Evolutionary conservation across 92 coral and sea anemone species (phyloP), one percentile per base, ranked within the genome.

Genomic region (Siderastrea siderea): DNA sequence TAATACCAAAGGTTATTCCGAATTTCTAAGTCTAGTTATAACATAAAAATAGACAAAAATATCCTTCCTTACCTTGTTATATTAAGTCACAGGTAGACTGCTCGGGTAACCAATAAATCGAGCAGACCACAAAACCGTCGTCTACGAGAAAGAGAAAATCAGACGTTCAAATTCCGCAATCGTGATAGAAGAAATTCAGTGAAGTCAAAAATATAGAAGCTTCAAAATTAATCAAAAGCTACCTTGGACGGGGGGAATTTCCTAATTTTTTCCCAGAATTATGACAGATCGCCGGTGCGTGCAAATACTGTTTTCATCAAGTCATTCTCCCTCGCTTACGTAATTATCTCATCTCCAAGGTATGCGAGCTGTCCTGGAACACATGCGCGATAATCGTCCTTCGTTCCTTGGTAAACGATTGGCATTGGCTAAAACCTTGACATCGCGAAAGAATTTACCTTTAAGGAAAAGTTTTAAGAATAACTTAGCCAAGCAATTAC

Each of bases 221-320:
- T 14, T 73, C 49, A 71, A 83, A 60, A 51, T 46, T 47, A 6
- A 69, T 59, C 62, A 47, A 84, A 84, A 84, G 49, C 19, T 63
- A 84, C 87, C 87, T 73, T 43, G 68, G 67, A 73, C 61, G 74
- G 73, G 26, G 69, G 61, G 71, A 79, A 74, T 76, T 82, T 85
- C 83, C 86, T 84, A 76, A 74, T 85, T 81, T 88, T 95, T 80
- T 89, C 48, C 14, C 87, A 84, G 74, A 82, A 73, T 95, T 91
- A 93, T 95, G 96, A 88, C 96, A 90, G 80, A 80, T 65, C 94
- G 86, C 57, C 96, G 89, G 86, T 84, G 76, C 90, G 73, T 87
- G 88, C 78, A 80, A 89, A 95, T 91, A 85, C 93, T 95, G 96
- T 95, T 93, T 95, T 91, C 98, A 93, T 95, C 91, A 95, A 95